Conservation (phyloP, 2,113 vertebrate genomes). For the Trogon surrucura region DNA sequence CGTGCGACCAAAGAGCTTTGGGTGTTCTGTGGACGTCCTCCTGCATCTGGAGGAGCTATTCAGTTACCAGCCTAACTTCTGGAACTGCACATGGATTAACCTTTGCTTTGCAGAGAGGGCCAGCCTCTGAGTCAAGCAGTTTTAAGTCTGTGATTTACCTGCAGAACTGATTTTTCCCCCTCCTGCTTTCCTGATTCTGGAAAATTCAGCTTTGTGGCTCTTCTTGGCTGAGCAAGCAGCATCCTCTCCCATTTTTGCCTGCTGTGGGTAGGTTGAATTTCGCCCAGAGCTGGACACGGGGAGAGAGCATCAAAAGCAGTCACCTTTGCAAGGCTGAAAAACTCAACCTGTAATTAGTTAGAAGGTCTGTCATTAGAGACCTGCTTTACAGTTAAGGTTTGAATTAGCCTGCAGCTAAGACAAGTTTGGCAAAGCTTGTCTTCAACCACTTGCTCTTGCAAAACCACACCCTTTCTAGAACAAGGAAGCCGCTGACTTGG, state of each 20-base stretch:
- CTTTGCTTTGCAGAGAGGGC: background rate
- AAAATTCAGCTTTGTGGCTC: background rate
- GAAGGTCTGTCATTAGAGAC: background rate
- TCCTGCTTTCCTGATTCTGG: background rate
- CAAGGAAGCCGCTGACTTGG: background rate
- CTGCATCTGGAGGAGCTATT: background rate
- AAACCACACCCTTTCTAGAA: background rate
- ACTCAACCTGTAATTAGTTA: background rate
- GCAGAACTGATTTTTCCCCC: background rate
- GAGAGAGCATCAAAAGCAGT: background rate
- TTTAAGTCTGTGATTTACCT: background rate
- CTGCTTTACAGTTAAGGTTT: background rate
- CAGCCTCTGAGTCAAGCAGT: background rate
- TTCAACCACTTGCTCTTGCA: background rate
- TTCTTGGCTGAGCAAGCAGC: background rate
- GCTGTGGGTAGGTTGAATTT: background rate
- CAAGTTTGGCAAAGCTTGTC: background rate
- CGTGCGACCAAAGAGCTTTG: fast-evolving
- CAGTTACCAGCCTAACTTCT: background rate
- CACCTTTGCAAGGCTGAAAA: background rate
- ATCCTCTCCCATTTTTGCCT: background rate
- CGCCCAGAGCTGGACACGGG: fast-evolving
- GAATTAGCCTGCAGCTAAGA: background rate
- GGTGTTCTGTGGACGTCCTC: background rate
- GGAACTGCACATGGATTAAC: background rate